Conservation (phyloP, 2,888 invertebrate genomes). For the Cataglyphis cursor region DNA sequence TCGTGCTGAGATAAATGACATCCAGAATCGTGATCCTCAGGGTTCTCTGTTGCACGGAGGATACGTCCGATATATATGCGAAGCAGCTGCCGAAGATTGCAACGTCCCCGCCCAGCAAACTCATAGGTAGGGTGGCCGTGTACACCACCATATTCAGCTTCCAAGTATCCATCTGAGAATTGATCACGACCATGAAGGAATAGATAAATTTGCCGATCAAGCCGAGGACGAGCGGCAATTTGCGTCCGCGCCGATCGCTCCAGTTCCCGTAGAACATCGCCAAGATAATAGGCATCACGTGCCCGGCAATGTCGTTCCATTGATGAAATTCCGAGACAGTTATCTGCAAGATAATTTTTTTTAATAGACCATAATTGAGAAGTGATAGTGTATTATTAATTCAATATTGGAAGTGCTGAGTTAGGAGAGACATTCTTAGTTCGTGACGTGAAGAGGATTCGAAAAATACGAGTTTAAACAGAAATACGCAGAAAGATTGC, state of each 20-base stretch:
- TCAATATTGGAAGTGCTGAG: not conserved
- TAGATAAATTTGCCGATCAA: constrained; percentile 92
- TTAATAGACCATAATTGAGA: not conserved
- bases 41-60: constrained; percentile 91
- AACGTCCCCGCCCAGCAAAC: constrained; percentile 92
- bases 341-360: constrained; percentile 86
- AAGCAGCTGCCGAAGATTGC: constrained; percentile 94
- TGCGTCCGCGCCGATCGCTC: constrained; percentile 93
- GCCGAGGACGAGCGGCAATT: constrained; percentile 91
- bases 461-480: not conserved
- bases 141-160: constrained; percentile 92
- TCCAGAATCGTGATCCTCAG: constrained; percentile 94
- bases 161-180: constrained; percentile 90
- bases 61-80: constrained; percentile 93
- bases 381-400: not conserved
- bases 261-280: constrained; percentile 94
- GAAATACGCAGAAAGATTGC: not conserved
- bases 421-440: not conserved
- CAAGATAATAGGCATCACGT: constrained; percentile 91
- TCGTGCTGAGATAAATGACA: constrained; percentile 93
- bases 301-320: constrained; percentile 92
- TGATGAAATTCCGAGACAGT: constrained; percentile 93
- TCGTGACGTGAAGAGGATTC: not conserved
- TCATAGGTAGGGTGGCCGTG: constrained; percentile 92
- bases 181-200: constrained; percentile 92